phyloP scores from a whole-genome alignment of 2,888 invertebrate species.

The Xiphydria camelus region DNA sequence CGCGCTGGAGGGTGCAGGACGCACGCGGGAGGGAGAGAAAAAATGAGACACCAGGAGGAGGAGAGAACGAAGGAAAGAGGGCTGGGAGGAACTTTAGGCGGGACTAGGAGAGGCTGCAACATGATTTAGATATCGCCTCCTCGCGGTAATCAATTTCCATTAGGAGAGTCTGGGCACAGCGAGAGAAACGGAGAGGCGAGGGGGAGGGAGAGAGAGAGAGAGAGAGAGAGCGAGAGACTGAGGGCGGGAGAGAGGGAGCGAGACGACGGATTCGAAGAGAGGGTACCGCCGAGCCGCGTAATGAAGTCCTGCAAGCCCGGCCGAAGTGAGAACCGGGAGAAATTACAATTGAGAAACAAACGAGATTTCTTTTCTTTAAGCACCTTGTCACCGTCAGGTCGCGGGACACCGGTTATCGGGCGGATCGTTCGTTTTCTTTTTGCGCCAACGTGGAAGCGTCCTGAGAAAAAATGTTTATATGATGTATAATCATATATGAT shows the following conservation, averaged over 20 bases:
- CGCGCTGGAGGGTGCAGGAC: not conserved
- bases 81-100: constrained; percentile 20
- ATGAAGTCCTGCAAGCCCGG: constrained; percentile 30
- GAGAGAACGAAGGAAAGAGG: constrained; percentile 14
- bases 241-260: constrained; percentile 8
- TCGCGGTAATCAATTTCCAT: constrained; percentile 53
- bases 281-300: constrained; percentile 20
- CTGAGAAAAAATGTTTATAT: not conserved
- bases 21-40: constrained; percentile 4
- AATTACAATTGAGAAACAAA: constrained; percentile 12
- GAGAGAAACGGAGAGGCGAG: no score
- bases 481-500: no score
- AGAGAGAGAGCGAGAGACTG: constrained; percentile 24
- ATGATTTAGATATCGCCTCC: constrained; percentile 52
- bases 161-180: constrained; percentile 36
- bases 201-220: constrained; percentile 20
- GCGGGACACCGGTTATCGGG: no score
- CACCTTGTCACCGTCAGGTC: not conserved
- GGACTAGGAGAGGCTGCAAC: constrained; percentile 29
- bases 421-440: no score
- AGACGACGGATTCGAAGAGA: constrained; percentile 23
- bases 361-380: constrained; percentile 15
- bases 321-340: constrained; percentile 4
- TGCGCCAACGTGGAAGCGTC: constrained; percentile 1
- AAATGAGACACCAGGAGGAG: constrained; percentile 10